A percentile compares a stretch with the other conserved stretches of the same genome.
Conservation (phyloP, 2,797 vertebrate species). For the Emys orbicularis region DNA sequence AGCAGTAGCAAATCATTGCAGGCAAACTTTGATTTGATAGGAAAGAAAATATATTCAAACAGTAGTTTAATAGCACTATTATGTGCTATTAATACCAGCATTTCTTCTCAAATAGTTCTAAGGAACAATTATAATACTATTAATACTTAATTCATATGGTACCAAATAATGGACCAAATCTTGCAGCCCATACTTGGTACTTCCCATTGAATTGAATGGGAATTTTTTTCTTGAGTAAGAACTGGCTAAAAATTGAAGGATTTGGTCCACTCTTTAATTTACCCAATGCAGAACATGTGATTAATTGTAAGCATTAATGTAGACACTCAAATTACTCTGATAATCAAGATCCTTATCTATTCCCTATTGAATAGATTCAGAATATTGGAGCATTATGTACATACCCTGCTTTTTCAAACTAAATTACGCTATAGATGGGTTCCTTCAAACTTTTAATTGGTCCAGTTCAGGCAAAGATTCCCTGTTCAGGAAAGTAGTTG, state of each 20-base stretch:
- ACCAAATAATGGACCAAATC: neutral
- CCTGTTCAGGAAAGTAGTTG: neutral
- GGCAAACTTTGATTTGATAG: neutral
- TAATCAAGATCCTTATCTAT: neutral
- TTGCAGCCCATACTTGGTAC: neutral
- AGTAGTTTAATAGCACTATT: constrained; percentile 22
- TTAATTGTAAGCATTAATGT: constrained; percentile 2
- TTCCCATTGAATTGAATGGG: neutral
- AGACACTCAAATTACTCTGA: neutral
- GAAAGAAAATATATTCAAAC: neutral
- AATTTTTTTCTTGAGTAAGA: neutral
- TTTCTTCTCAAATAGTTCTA: constrained; percentile 29
- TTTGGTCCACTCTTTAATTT: neutral
- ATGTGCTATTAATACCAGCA: constrained; percentile 29
- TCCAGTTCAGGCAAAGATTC: neutral
- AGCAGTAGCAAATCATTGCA: constrained; percentile 41
- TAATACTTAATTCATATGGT: neutral
- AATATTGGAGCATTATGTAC: neutral
- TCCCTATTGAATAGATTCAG: neutral
- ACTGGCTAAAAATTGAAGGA: constrained; percentile 29
- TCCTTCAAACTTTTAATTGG: neutral
- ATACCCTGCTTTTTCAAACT: neutral
- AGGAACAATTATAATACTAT: neutral
- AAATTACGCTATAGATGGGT: neutral
- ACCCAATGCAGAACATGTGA: neutral